Base-by-base conservation (phyloP, 2,888 invertebrate genomes). In the Saturnia pavonia region DNA sequence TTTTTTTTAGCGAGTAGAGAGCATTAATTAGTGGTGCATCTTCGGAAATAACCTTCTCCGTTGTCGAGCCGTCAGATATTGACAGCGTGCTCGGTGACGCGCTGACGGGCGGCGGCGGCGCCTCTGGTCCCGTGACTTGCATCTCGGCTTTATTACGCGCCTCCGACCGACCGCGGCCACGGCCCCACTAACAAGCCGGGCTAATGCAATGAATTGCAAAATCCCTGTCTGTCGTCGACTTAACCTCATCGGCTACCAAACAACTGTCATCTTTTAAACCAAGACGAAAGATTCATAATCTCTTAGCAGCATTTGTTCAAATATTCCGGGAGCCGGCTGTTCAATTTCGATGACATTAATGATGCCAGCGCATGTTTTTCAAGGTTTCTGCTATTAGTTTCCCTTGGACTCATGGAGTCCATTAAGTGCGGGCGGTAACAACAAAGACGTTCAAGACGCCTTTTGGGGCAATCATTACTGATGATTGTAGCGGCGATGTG, bases 151-250 rank as follows among this genome's bases (percentile, higher is more conserved):
- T 91, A 92, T 91, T 92, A 92, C 89, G 85, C 79, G 82, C 81
- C 81, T 79, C 80, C 78, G 76, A 82, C 82, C 80, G 79, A 80
- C 80, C 78, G 82, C 80, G 79, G 80, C 80, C 78, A 82, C 80
- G 79, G 80, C 80, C 77, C 80, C 87, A 90, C 92, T 94, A 94
- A 94, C 94, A 92, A 94, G 94, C 92, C 89, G 78, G 84, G 91
- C 90, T 92, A 93, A 93, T 92, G 91, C 93, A 91, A 88, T 94
- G 94, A 94, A 84, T 94, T 92, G 94, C 92, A 91, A 92, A 94
- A 90, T 81, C 80, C 82, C 80, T 77, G 77, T 79, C 78, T 79
- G 78, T 80, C 79, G 76, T 78, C 78, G 43, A 80, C 74, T 77
- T 63, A 19, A 70, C 73, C 76, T 72, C 72, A 75, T 74, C 75